Conservation (phyloP, 2,888 invertebrate species). For the Spatulosminthurus flaviceps region DNA sequence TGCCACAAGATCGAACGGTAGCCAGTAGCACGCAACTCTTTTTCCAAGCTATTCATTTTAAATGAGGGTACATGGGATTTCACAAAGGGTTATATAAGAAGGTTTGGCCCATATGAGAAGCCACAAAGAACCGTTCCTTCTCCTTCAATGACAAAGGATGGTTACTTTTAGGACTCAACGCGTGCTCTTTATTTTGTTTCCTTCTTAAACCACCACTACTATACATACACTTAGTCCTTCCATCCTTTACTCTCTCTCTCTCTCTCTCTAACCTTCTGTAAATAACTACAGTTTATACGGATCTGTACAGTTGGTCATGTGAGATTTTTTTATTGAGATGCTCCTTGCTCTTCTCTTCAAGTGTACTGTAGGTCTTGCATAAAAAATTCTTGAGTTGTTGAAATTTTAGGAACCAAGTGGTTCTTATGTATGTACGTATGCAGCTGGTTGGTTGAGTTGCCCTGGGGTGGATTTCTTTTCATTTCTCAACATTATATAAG, state of each 20-base stretch:
- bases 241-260: not conserved
- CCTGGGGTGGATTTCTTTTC: conserved; percentile 20
- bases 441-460: not conserved
- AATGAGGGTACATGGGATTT: too few species aligned
- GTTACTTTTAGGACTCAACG: conserved; percentile 22
- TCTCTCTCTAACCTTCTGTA: not conserved
- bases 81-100: not conserved
- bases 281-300: too few species aligned
- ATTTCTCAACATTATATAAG: not conserved
- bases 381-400: not conserved
- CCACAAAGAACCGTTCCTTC: conserved; percentile 18
- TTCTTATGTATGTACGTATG: not conserved
- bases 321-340: conserved; percentile 29
- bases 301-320: not conserved
- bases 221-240: too few species aligned
- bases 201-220: not conserved
- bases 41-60: not conserved
- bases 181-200: conserved; percentile 45
- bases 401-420: not conserved
- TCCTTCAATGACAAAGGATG: conserved; percentile 8
- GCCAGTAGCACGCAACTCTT: conserved; percentile 38
- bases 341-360: not conserved
- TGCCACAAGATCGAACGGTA: conserved; percentile 21
- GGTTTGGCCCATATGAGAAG: not conserved
- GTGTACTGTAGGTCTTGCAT: not conserved